These are phyloP conservation scores for Corythaeola cristata DNA, from an alignment of 2,113 vertebrate genomes.

Conservation along the genomic window DNA sequence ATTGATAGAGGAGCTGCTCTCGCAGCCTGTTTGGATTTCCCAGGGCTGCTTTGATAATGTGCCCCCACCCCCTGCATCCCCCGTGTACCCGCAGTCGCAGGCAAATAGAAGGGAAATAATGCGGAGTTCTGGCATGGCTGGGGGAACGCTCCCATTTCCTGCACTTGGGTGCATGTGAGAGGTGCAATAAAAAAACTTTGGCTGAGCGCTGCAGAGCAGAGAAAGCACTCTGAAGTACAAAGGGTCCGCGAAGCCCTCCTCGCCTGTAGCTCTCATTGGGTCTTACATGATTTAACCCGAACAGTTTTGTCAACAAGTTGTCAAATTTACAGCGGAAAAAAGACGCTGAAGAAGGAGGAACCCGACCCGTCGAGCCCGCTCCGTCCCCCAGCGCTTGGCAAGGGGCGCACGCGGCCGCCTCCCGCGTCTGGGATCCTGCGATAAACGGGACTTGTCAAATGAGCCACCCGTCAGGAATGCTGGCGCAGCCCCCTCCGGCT, in stretches of 20 bases:
- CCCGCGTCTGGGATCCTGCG: not conserved
- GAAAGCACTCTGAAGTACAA: not conserved
- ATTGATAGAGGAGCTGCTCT: conserved; percentile 7
- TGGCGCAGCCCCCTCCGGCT: not conserved
- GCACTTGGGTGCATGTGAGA: not conserved
- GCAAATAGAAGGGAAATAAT: not conserved
- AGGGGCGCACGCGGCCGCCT: not conserved
- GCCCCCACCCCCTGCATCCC: not conserved
- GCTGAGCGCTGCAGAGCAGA: not conserved
- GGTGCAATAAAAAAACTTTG: not conserved
- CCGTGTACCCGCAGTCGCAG: not conserved
- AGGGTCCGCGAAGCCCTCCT: not conserved
- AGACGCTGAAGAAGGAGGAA: not conserved
- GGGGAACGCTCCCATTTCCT: not conserved
- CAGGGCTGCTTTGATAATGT: not conserved
- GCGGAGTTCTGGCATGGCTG: not conserved
- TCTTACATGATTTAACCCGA: not conserved
- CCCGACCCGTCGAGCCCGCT: not conserved
- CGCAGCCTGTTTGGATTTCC: conserved; percentile 22
- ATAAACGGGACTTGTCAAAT: not conserved
- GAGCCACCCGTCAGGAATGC: not conserved
- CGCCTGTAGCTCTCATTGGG: not conserved
- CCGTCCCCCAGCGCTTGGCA: not conserved
- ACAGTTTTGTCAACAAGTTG: too few relatives aligned
- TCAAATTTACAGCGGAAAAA: too few relatives aligned